Evolutionary conservation across 2,113 vertebrate species (phyloP).

Genomic region (Caloenas nicobarica): DNA sequence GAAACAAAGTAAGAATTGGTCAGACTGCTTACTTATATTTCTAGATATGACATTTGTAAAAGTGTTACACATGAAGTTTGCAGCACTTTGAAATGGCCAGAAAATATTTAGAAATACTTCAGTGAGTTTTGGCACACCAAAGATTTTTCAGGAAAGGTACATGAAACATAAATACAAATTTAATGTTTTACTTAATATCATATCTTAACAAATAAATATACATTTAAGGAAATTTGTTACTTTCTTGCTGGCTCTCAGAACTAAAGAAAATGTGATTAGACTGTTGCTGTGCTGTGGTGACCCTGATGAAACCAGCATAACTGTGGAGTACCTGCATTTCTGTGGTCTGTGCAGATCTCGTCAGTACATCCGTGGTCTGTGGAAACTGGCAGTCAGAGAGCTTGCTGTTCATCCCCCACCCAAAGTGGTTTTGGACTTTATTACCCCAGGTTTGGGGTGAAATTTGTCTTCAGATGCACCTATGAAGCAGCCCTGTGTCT

Average conservation of each 20-base stretch:
- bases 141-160: background rate
- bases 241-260: background rate
- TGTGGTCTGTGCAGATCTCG: fast-evolving
- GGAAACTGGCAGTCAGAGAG: background rate
- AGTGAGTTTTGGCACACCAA: background rate
- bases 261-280: background rate
- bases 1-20: background rate
- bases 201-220: background rate
- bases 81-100: background rate
- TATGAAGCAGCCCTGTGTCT: background rate
- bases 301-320: background rate
- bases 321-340: background rate
- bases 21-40: background rate
- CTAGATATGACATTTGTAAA: background rate
- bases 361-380: background rate
- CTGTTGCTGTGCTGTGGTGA: background rate
- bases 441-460: background rate
- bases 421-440: background rate
- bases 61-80: background rate
- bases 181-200: background rate
- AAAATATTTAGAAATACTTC: background rate
- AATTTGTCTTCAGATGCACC: background rate
- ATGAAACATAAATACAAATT: background rate
- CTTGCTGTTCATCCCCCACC: background rate
- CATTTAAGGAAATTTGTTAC: background rate